A percentile compares a stretch with the other conserved stretches of the same genome.
Conservation (phyloP, 2,888 invertebrate genomes). For the Omphaloscelis lunosa region DNA sequence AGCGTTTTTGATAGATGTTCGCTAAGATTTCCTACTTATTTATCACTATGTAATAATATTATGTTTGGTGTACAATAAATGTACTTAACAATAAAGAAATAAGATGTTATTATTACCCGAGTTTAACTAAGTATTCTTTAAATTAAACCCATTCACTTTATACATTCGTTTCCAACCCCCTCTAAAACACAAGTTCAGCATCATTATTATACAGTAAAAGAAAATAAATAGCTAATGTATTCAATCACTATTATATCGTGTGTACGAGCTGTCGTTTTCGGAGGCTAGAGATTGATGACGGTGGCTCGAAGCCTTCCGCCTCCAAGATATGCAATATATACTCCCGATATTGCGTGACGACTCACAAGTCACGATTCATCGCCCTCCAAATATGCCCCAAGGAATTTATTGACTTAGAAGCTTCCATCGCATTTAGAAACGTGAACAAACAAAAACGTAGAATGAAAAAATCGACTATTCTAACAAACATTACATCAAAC, state of each 20-base stretch:
- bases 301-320: conserved; percentile 75
- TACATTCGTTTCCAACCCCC: neutral
- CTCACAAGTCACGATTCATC: conserved; percentile 74
- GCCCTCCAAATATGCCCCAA: conserved; percentile 71
- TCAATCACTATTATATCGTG: conserved; percentile 64
- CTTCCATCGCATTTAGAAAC: conserved; percentile 54
- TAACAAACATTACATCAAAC: conserved; percentile 4
- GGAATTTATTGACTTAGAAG: conserved; percentile 74
- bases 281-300: conserved; percentile 81
- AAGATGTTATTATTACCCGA: neutral
- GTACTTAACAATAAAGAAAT: too few relatives aligned
- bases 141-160: neutral
- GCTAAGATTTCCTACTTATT: neutral
- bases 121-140: neutral
- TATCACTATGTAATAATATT: neutral
- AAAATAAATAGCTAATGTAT: conserved; percentile 39
- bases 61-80: neutral
- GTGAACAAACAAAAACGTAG: conserved; percentile 33
- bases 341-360: conserved; percentile 83
- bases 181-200: neutral
- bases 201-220: neutral
- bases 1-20: neutral
- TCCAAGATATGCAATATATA: conserved; percentile 80
- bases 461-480: conserved; percentile 15
- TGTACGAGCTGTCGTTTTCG: conserved; percentile 70